phyloP scores from a whole-genome alignment of 2,797 vertebrate genomes.

The Melopsittacus undulatus region DNA sequence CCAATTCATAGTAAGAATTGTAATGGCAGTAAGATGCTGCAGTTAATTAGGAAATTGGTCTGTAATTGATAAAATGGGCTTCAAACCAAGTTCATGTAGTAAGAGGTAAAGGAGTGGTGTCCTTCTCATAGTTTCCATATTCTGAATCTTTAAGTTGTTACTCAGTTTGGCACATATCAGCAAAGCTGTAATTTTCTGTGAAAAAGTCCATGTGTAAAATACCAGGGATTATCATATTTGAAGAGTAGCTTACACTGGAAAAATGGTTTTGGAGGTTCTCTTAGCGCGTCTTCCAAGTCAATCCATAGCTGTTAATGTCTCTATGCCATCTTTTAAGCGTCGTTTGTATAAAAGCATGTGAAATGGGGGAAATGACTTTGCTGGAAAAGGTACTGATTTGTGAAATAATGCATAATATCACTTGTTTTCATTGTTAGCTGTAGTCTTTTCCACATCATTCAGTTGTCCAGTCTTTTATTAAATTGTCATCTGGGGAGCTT shows the following conservation, averaged over 20 bases:
- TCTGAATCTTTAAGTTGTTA: neutral
- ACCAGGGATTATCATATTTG: neutral
- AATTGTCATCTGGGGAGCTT: neutral
- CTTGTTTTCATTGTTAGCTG: neutral
- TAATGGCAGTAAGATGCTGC: neutral
- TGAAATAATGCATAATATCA: neutral
- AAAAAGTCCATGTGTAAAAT: neutral
- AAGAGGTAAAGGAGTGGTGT: neutral
- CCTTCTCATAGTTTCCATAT: neutral
- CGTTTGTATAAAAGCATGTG: neutral
- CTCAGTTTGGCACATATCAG: neutral
- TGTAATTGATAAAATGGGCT: neutral
- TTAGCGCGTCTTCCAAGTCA: neutral
- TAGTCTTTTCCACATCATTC: conserved; percentile 19
- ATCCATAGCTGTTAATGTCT: neutral
- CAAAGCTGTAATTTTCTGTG: neutral
- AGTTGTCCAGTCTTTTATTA: neutral
- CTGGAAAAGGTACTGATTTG: neutral
- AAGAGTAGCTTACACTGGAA: neutral
- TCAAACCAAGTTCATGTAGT: neutral
- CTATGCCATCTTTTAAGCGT: neutral
- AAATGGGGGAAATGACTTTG: neutral
- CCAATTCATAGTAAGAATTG: neutral
- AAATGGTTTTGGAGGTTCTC: neutral
- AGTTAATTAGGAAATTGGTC: neutral